phyloP scores from a whole-genome alignment of 2,888 invertebrate genomes.

The Drosophila quasianomalipes region DNA sequence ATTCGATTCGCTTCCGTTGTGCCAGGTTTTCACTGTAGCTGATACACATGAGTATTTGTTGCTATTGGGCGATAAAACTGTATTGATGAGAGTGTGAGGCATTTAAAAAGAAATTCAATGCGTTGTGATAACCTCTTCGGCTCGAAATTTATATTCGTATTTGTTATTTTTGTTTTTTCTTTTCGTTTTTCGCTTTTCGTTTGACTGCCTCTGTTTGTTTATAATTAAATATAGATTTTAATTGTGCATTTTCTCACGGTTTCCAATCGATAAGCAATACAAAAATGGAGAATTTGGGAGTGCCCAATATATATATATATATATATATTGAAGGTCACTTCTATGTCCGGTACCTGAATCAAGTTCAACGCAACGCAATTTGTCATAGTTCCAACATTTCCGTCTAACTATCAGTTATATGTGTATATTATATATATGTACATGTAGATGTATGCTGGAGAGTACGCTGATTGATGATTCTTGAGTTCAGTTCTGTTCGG shows the following conservation, averaged over 20 bases:
- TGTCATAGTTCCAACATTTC: conserved; percentile 25
- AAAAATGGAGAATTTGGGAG: conserved; percentile 33
- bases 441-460: neutral
- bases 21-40: conserved; percentile 41
- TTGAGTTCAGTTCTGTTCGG: conserved; percentile 28
- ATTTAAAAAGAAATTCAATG: conserved; percentile 65
- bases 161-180: conserved; percentile 7
- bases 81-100: conserved; percentile 24
- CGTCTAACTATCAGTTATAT: conserved; percentile 26
- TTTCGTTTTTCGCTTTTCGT: neutral
- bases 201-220: conserved; percentile 38
- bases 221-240: conserved; percentile 65
- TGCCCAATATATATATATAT: conserved; percentile 1
- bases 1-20: conserved; percentile 2
- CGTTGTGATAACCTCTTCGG: conserved; percentile 69
- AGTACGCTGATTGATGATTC: conserved; percentile 39
- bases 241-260: conserved; percentile 78
- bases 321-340: conserved; percentile 46
- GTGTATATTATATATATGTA: neutral
- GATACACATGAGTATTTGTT: conserved; percentile 37
- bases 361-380: conserved; percentile 42
- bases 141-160: conserved; percentile 48
- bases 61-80: conserved; percentile 49
- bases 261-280: conserved; percentile 48
- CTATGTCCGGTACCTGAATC: conserved; percentile 24